These are phyloP conservation scores for Sciurus vulgaris DNA, from an alignment of 2,797 vertebrate species.

Conservation along the genomic window DNA sequence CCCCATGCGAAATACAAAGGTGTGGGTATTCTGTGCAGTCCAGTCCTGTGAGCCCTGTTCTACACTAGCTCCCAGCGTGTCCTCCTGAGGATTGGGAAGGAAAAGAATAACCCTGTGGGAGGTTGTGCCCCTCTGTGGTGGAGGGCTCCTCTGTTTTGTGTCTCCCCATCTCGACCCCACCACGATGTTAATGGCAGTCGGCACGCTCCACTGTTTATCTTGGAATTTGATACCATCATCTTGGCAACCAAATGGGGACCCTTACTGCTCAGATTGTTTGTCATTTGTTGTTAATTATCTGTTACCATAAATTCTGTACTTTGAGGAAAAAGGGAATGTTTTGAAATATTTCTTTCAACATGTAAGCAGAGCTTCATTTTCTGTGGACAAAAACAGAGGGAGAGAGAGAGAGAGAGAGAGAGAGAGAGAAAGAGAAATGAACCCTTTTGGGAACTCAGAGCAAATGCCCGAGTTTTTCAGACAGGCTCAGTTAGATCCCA, in stretches of 20 bases:
- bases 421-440: background rate
- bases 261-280: conserved; percentile 80
- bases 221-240: conserved; percentile 84
- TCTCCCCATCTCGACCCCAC: conserved; percentile 72
- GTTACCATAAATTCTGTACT: conserved; percentile 76
- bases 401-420: background rate
- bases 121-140: conserved; percentile 65
- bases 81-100: background rate
- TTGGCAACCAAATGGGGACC: conserved; percentile 84
- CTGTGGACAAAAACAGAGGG: conserved; percentile 47
- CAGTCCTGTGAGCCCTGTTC: background rate
- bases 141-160: conserved; percentile 73
- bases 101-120: conserved; percentile 63
- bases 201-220: conserved; percentile 84
- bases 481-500: background rate
- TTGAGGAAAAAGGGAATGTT: conserved; percentile 69
- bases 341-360: conserved; percentile 79
- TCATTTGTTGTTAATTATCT: conserved; percentile 85
- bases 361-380: conserved; percentile 76
- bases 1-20: background rate
- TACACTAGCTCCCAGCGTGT: background rate
- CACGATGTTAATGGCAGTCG: conserved; percentile 74
- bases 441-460: conserved; percentile 27
- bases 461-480: conserved; percentile 72
- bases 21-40: background rate